Base-by-base conservation (phyloP, 2,888 invertebrate species). In the Oligia strigilis region DNA sequence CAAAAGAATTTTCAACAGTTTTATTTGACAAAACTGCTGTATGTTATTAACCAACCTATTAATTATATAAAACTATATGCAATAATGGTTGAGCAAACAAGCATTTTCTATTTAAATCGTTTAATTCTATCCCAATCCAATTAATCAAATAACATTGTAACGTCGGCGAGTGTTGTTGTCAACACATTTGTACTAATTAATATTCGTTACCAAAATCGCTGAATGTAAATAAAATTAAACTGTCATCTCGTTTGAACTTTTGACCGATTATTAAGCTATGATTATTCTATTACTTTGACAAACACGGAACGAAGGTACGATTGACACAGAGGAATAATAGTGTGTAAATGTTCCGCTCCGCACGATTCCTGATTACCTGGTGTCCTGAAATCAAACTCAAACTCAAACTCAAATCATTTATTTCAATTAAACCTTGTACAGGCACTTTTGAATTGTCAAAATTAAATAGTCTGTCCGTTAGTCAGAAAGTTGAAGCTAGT, bases 131-230 rank as follows among this genome's bases (percentile, higher is more conserved):
- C 64, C 14, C 43, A 66, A 77, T 67, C n/a, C 40, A 77, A 79
- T 84, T 74, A 70, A 60, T 60, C 23, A 82, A 78, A 84, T 66
- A 76, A 60, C 58, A 60, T 55, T 73, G 58, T 64, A 40, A 81
- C n/a, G 19, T 60, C 77, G 76, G 69, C 73, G 75, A 75, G 29
- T 29, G 55, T 78, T 29, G 43, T 78, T 85, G 60, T 81, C 67
- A 84, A 80, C 70, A 80, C 70, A 84, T 84, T 82, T 81, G 67
- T 78, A 70, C 58, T 17, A 83, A 85, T 86, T 81, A 80, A 78
- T 86, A 80, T 84, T 80, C 55, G 77, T 70, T 77, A 75, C 40
- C 23, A 70, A 72, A 77, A 82, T 74, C 14, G 66, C 43, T 85
- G 72, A 83, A 80, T 84, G 69, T 75, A 80, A 75, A 82, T 80